Conservation (phyloP, 2,888 invertebrate genomes). For the Lasioglossum malachurum region DNA sequence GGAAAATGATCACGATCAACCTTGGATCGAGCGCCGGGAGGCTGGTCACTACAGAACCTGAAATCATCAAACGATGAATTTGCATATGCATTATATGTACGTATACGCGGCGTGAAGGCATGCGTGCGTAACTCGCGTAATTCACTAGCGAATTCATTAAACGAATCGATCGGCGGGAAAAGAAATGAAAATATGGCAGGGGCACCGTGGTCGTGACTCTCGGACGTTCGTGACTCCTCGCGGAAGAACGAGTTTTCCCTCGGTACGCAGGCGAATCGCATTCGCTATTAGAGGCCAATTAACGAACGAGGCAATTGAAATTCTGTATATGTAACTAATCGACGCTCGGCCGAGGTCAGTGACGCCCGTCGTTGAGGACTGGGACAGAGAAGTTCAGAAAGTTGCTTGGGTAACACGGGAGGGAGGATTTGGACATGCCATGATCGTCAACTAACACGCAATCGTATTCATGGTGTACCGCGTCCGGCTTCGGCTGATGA, state of each 20-base stretch:
- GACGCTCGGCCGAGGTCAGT: conserved; percentile 34
- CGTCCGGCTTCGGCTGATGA: conserved; percentile 54
- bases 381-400: conserved; percentile 25
- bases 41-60: background rate
- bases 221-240: conserved; percentile 35
- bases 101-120: background rate
- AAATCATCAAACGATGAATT: conserved; percentile 28
- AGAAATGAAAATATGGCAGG: conserved; percentile 45
- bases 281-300: conserved; percentile 63
- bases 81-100: conserved; percentile 3
- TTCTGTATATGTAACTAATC: conserved; percentile 56
- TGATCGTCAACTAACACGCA: conserved; percentile 37
- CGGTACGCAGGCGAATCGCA: conserved; percentile 26
- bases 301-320: conserved; percentile 58
- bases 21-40: background rate
- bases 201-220: conserved; percentile 52
- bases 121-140: conserved; percentile 43
- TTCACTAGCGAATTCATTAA: conserved; percentile 53
- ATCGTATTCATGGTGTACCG: conserved; percentile 57
- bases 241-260: conserved; percentile 54
- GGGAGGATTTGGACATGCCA: conserved; percentile 34
- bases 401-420: conserved; percentile 19
- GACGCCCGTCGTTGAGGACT: conserved; percentile 20
- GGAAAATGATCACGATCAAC: background rate
- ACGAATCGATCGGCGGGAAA: conserved; percentile 49